Evolutionary conservation across 2,888 invertebrate species (phyloP), one percentile per base, ranked within the genome.

Genomic region (Pristionchus maxplancki): DNA sequence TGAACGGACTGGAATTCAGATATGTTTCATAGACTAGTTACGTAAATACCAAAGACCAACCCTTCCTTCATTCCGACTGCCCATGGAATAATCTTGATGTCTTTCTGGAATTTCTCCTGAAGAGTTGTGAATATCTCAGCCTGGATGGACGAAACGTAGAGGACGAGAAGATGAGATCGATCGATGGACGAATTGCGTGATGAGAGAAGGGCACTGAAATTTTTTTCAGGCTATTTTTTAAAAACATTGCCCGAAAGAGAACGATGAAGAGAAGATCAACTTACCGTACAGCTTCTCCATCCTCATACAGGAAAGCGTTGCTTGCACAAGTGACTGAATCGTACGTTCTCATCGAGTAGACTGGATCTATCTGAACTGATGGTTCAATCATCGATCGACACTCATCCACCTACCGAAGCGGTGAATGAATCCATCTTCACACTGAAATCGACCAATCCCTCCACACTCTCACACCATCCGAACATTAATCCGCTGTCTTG

Each of bases 361-460:
- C 44, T 2, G 86, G 86, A 50, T 87, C 86, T 15, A 87, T 48
- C 86, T 87, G 71, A 28, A 58, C 8, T n/a, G n/a, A 40, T 15
- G 1, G 31, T 2, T 85, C 31, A 34, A 15, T 53, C 53, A 20
- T 13, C 6, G 17, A 53, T 34, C 31, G 8, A 34, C 17, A 0
- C 11, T 8, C 6, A 4, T 44, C 20, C 34, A 40, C 78, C 28
- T 28, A 87, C 86, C 20, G 86, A 9, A 48, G 58, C 71, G 1
- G 58, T 71, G 71, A 87, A 87, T n/a, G 28, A 48, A 31, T 87
- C 71, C 71, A 71, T 31, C 40, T 58, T 53, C 4, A 87, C 67
- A 24, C 34, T 87, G 48, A 87, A 87, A 50, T 87, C 86, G 24
- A 87, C 86, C n/a, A 87, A 28, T 28, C 71, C 86, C n/a, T 87